These are phyloP conservation scores for Myotis findleyi DNA, from an alignment of 2,797 vertebrate genomes.

Conservation along the genomic window DNA sequence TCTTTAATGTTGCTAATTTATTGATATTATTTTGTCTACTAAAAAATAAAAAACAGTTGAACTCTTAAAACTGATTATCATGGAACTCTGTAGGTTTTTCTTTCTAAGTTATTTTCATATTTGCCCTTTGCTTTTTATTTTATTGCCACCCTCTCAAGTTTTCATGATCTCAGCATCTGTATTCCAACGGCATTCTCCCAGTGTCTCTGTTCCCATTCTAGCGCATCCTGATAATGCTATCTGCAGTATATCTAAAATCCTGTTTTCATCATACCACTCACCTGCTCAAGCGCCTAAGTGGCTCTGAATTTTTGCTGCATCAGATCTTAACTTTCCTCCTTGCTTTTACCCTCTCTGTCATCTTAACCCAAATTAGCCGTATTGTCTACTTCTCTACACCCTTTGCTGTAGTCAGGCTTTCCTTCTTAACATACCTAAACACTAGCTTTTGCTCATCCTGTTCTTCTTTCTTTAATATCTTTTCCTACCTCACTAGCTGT, in stretches of 20 bases:
- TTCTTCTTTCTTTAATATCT: background rate
- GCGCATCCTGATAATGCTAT: background rate
- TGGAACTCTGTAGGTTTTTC: background rate
- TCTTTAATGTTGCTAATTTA: slow-evolving; percentile 15
- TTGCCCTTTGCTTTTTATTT: slow-evolving; percentile 24
- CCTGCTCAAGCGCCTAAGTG: background rate
- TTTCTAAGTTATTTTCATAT: slow-evolving; percentile 43
- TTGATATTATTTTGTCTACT: slow-evolving; percentile 46
- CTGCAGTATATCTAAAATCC: background rate
- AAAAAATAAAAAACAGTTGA: slow-evolving; percentile 1
- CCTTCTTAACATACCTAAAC: background rate
- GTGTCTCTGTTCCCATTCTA: background rate
- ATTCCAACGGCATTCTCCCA: background rate
- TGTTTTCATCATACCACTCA: background rate
- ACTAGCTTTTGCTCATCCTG: background rate
- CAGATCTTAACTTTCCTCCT: background rate
- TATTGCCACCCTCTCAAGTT: background rate
- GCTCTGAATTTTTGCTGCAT: background rate
- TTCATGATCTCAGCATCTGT: slow-evolving; percentile 17
- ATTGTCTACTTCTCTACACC: background rate
- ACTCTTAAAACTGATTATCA: slow-evolving; percentile 21
- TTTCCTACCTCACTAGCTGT: background rate
- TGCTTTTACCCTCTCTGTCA: background rate
- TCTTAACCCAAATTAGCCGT: background rate
- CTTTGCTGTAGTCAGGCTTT: background rate